phyloP scores from a whole-genome alignment of 1,140 invertebrate genomes.

The fruit fly (Drosophila melanogaster) region Release_6_plus_ISO1_MT NT_033779.5:11767501-11768000 shows the following conservation, averaged over 20 bases:
- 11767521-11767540: conserved; percentile 69
- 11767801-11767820: background rate
- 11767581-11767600: conserved; percentile 64
- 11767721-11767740: no score
- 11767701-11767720: no score
- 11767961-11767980: conserved; percentile 83
- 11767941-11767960: conserved; percentile 80
- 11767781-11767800: no score
- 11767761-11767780: no score
- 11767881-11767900: conserved; percentile 19
- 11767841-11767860: conserved; percentile 1
- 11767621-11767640: background rate
- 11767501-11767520: conserved; percentile 73
- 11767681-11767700: no score
- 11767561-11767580: conserved; percentile 33
- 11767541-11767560: conserved; percentile 13
- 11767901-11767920: conserved; percentile 41
- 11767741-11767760: no score
- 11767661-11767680: background rate
- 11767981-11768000: conserved; percentile 83
- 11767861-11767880: conserved; percentile 6
- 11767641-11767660: conserved; percentile 4
- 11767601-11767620: conserved; percentile 53
- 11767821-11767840: background rate
- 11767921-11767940: conserved; percentile 79